Base-by-base conservation (phyloP, 2,888 invertebrate genomes). In the Catocala nupta region DNA sequence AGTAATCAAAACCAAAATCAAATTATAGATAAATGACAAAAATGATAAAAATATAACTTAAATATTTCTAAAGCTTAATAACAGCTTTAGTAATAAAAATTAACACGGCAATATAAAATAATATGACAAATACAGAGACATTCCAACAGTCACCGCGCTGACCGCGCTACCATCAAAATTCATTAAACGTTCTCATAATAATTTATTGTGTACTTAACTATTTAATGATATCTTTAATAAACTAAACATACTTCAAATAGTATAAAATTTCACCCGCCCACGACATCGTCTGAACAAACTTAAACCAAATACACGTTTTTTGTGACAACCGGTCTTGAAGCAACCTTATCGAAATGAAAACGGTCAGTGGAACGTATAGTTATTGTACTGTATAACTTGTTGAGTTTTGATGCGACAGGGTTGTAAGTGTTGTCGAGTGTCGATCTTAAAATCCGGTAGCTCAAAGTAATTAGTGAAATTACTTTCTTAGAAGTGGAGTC, bases 401-500 rank as follows among this genome's bases (percentile, higher is more conserved):
- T 39, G 55, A 44, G 16, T 12, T 25, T 81, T 63, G 85, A 13
- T 81, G 55, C 33, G 90, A 89, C 83, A 92, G 55, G 61, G 92
- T 89, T 74, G 66, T 64, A 87, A 78, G 55, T 70, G 73, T 77
- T 75, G 80, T 82, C 82, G 81, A 81, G 86, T 85, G 89, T 87
- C 82, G 89, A 89, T 91, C 89, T 89, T 70, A 81, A 90, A 93
- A 86, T 91, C 90, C 93, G 87, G 94, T 94, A 94, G 94, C 94
- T 82, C 81, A 89, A 90, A 92, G 91, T 91, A 94, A 94, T 94
- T 94, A 93, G 94, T 94, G 94, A 94, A 94, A 94, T 94, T 93
- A 92, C 90, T 86, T 94, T 94, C 94, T 90, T 87, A 92, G 94
- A 94, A 94, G 91, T 86, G 90, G 86, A 89, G 86, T 90, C 91